Conservation (phyloP, 2,797 vertebrate genomes). For the Erpetoichthys calabaricus region DNA sequence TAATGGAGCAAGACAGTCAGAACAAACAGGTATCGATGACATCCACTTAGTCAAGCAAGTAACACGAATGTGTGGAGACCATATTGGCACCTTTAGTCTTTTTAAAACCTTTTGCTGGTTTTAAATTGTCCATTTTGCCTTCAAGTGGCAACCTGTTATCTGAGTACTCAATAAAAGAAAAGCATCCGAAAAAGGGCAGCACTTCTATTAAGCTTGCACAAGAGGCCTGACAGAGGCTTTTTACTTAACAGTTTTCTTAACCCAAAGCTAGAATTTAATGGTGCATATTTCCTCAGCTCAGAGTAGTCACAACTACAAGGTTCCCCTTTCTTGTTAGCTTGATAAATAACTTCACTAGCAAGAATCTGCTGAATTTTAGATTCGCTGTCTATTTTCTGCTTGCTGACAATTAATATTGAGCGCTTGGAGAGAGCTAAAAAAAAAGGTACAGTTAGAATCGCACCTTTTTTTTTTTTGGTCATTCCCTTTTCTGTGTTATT, state of each 20-base stretch:
- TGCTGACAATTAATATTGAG: slow-evolving; percentile 87
- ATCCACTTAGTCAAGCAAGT: too few species aligned
- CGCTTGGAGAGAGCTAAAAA: slow-evolving; percentile 81
- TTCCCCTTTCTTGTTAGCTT: slow-evolving; percentile 87
- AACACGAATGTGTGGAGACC: too few species aligned
- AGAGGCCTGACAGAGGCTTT: slow-evolving; percentile 43
- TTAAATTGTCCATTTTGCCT: neutral
- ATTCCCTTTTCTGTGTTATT: too few species aligned
- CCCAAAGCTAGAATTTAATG: slow-evolving; percentile 91
- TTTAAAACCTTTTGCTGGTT: too few species aligned
- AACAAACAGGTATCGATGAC: too few species aligned
- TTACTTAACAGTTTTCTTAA: slow-evolving; percentile 70
- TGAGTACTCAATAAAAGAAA: slow-evolving; percentile 26
- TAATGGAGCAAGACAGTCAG: too few species aligned
- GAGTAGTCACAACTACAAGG: slow-evolving; percentile 61
- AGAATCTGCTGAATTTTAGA: slow-evolving; percentile 95
- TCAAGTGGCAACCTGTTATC: slow-evolving; percentile 11
- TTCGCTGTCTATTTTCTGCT: slow-evolving; percentile 84
- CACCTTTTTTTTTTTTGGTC: too few species aligned
- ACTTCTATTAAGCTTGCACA: slow-evolving; percentile 46
- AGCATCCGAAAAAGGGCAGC: slow-evolving; percentile 36
- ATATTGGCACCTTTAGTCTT: too few species aligned
- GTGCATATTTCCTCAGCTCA: slow-evolving; percentile 70
- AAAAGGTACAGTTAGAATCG: slow-evolving; percentile 31
- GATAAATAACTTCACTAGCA: slow-evolving; percentile 93